Conservation (phyloP, 2,797 vertebrate genomes). For the Furcifer pardalis region DNA sequence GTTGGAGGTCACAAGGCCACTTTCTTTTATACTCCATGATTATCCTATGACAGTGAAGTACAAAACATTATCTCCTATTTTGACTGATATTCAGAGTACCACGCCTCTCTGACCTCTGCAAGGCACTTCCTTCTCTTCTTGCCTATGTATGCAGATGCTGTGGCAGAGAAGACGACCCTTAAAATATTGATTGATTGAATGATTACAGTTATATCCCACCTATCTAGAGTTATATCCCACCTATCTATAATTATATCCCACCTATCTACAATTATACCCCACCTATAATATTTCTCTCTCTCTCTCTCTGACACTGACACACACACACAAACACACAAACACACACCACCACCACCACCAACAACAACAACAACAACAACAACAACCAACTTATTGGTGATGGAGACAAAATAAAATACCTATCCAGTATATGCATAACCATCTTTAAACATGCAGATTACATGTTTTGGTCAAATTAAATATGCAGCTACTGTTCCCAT, state of each 20-base stretch:
- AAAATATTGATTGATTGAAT: too few species aligned
- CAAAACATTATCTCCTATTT: background rate
- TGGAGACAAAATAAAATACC: too few species aligned
- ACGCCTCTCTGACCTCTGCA: background rate
- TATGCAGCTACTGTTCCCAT: background rate
- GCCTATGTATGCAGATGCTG: background rate
- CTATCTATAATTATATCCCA: too few species aligned
- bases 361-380: too few species aligned
- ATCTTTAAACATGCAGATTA: background rate
- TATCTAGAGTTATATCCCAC: too few species aligned
- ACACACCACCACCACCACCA: too few species aligned
- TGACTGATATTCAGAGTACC: background rate
- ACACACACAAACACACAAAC: too few species aligned
- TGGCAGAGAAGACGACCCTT: background rate
- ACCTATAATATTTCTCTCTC: too few species aligned
- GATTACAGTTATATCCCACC: too few species aligned
- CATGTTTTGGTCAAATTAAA: background rate
- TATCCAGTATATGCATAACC: background rate
- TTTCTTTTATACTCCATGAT: background rate
- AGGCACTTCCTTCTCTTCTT: background rate
- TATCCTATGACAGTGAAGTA: background rate
- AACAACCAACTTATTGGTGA: too few species aligned
- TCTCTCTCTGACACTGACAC: too few species aligned
- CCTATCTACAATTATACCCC: too few species aligned
- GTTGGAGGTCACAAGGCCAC: background rate